Evolutionary conservation across 1,140 invertebrate species (phyloP), one percentile per base, ranked within the genome.

Genomic region (Lasioglossum albipes): DNA sequence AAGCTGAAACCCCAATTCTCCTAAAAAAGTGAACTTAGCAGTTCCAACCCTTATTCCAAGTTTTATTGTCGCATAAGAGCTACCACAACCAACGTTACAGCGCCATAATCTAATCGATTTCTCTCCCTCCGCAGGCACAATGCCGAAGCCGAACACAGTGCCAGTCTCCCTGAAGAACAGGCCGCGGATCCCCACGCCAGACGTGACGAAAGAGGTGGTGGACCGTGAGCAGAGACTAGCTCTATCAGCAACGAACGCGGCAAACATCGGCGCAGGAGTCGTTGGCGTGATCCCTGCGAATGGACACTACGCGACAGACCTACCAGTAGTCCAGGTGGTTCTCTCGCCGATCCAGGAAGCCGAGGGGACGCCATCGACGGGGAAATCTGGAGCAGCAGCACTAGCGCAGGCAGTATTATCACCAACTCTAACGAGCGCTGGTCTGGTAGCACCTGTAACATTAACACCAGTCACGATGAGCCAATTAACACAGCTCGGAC

Each of bases 141-240:
- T 92, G 87, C 94, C 94, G 75, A 96, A 96, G 90, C 91, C 95
- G 80, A 96, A 96, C 90, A 94, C 95, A 62, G 94, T 95, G 7
- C 95, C 95, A 22, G 94, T 95, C 76, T 94, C 95, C 18, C 92
- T 97, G 73, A 96, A 96, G 87, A 96, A 96, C 84, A 94, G 97
- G 67, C 97, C 97, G 2, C 94, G 97, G 64, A 97, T 98, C 75
- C 97, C 97, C 42, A 97, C 97, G 4, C 97, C 97, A 0, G 97
- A 97, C 90, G 96, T 97, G 1, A 95, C 96, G 18, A 97, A 97
- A 91, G 96, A 97, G 90, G 94, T 95, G 12, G 92, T 95, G 54
- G 96, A 96, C 83, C 94, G 96, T 83, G 96, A 97, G 82, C 95
- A 95, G 80, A 94, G 95, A 67, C 91, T 96, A 41, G 94, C 94